Percentiles rank a stretch among this genome's conserved stretches.
Conservation (phyloP, 1,140 invertebrate species). For the Ips nitidus region DNA sequence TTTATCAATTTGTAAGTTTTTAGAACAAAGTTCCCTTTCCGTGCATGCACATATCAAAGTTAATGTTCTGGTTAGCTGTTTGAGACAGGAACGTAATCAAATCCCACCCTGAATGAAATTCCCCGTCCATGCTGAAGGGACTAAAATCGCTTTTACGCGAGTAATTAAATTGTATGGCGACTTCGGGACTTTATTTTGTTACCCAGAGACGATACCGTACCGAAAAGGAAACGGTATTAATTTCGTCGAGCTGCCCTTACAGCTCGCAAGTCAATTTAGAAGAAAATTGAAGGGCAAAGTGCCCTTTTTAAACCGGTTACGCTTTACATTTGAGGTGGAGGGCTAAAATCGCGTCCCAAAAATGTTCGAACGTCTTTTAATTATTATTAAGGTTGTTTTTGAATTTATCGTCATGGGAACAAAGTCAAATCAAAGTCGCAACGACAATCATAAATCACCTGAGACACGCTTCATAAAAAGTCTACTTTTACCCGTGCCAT, state of each 20-base stretch:
- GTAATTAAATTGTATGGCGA: slow-evolving; percentile 36
- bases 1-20: too few species aligned
- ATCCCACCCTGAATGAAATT: slow-evolving; percentile 27
- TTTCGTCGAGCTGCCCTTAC: slow-evolving; percentile 26
- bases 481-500: background rate
- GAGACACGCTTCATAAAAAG: slow-evolving; percentile 5
- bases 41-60: too few species aligned
- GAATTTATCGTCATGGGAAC: background rate
- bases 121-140: slow-evolving; percentile 20
- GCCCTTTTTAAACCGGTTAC: slow-evolving; percentile 14
- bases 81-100: slow-evolving; percentile 17
- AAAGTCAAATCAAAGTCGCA: background rate
- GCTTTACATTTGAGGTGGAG: background rate
- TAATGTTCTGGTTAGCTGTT: too few species aligned
- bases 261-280: slow-evolving; percentile 35
- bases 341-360: background rate
- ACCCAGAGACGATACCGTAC: slow-evolving; percentile 17
- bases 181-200: slow-evolving; percentile 35
- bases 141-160: slow-evolving; percentile 33
- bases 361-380: background rate
- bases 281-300: slow-evolving; percentile 34
- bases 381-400: background rate
- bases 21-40: too few species aligned
- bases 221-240: slow-evolving; percentile 20
- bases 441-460: slow-evolving; percentile 5